Evolutionary conservation across 2,797 vertebrate genomes (phyloP).

Genomic region (Tokudaia muenninki): DNA sequence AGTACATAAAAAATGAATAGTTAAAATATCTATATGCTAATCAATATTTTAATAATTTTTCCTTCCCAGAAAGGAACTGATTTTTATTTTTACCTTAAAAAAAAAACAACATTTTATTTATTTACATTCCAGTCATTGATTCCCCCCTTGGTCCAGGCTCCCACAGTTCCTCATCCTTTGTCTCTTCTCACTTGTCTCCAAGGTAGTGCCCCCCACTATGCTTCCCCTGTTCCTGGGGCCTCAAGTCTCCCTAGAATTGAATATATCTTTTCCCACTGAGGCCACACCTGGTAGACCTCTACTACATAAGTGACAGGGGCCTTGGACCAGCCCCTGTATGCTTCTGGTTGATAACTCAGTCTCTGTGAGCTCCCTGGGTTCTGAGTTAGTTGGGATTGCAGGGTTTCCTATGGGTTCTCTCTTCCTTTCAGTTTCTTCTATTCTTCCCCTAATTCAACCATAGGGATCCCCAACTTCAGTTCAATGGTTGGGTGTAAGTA

Average conservation of each 20-base stretch:
- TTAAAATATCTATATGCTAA: background rate
- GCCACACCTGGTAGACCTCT: background rate
- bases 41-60: background rate
- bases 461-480: background rate
- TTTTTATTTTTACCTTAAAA: background rate
- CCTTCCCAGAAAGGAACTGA: background rate
- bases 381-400: background rate
- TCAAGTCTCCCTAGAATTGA: background rate
- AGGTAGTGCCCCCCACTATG: background rate
- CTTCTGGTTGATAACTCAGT: background rate
- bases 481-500: background rate
- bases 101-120: background rate
- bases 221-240: background rate
- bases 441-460: background rate
- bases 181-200: background rate
- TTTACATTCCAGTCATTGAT: background rate
- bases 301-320: background rate
- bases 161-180: background rate
- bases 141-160: background rate
- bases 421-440: background rate
- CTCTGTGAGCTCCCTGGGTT: background rate
- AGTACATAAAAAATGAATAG: background rate
- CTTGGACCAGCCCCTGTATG: background rate
- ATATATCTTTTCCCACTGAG: background rate
- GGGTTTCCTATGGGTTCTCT: background rate